Evolutionary conservation across 1,140 invertebrate species (phyloP).

Genomic region (Brachionus plicatilis): DNA sequence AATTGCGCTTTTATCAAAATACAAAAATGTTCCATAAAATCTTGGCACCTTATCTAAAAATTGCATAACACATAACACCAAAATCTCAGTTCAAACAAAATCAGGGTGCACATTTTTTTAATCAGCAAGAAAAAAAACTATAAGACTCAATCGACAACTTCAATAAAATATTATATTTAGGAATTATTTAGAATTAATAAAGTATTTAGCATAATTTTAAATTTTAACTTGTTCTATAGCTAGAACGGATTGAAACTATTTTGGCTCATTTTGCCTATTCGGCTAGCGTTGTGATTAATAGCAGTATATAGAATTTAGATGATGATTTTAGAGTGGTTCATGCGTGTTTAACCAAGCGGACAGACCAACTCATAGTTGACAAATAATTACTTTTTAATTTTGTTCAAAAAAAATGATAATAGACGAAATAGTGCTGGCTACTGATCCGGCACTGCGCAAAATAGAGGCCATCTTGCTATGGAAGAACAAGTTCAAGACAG

Average conservation of each 20-base stretch:
- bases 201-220: not conserved
- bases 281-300: not conserved
- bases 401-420: not conserved
- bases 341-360: not conserved
- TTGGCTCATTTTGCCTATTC: not conserved
- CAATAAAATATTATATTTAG: not conserved
- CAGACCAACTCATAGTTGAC: not conserved
- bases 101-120: too few relatives aligned
- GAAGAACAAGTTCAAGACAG: conserved; percentile 22
- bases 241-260: not conserved
- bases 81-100: too few relatives aligned
- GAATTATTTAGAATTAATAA: not conserved
- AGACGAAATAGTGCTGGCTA: conserved; percentile 27
- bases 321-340: not conserved
- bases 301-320: not conserved
- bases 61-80: too few relatives aligned
- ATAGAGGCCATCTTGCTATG: not conserved
- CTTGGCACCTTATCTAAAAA: too few relatives aligned
- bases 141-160: not conserved
- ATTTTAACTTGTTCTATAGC: not conserved
- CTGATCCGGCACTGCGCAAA: conserved; percentile 10
- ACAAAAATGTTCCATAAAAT: too few relatives aligned
- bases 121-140: not conserved
- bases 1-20: too few relatives aligned
- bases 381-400: not conserved